Evolutionary conservation across 1,140 invertebrate genomes (phyloP).

Genomic region (Leptoteleia sp.): DNA sequence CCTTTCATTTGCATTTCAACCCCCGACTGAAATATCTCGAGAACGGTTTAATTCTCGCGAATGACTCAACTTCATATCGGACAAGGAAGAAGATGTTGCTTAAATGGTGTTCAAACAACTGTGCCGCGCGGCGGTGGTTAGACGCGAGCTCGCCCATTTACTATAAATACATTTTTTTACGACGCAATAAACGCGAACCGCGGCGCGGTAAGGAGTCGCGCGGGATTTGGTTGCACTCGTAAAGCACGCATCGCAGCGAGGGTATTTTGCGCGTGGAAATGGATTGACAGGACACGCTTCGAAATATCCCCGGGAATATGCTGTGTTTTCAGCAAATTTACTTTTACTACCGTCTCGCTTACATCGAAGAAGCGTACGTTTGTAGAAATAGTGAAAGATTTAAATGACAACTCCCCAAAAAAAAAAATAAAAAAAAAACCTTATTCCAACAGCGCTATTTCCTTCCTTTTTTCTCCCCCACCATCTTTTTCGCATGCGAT

Average conservation of each 20-base stretch:
- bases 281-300: slow-evolving; percentile 46
- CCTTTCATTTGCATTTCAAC: too few relatives aligned
- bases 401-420: slow-evolving; percentile 21
- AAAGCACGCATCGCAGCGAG: slow-evolving; percentile 45
- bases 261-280: slow-evolving; percentile 44
- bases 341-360: slow-evolving; percentile 26
- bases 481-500: slow-evolving; percentile 16
- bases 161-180: slow-evolving; percentile 64
- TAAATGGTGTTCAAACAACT: slow-evolving; percentile 51
- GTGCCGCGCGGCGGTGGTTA: slow-evolving; percentile 8
- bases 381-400: slow-evolving; percentile 34
- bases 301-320: slow-evolving; percentile 41
- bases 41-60: slow-evolving; percentile 40
- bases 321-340: slow-evolving; percentile 46
- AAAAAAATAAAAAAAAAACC: too few relatives aligned
- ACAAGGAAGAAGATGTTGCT: slow-evolving; percentile 39
- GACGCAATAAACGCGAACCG: slow-evolving; percentile 46
- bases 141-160: slow-evolving; percentile 32
- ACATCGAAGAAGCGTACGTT: slow-evolving; percentile 20
- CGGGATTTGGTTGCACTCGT: slow-evolving; percentile 45
- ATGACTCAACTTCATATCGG: slow-evolving; percentile 37
- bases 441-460: slow-evolving; percentile 11
- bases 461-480: too few relatives aligned
- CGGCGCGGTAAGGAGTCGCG: slow-evolving; percentile 36
- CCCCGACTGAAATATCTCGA: slow-evolving; percentile 27